Evolutionary conservation across 2,888 invertebrate genomes (phyloP).

Genomic region (Himalopsyche tibetana): DNA sequence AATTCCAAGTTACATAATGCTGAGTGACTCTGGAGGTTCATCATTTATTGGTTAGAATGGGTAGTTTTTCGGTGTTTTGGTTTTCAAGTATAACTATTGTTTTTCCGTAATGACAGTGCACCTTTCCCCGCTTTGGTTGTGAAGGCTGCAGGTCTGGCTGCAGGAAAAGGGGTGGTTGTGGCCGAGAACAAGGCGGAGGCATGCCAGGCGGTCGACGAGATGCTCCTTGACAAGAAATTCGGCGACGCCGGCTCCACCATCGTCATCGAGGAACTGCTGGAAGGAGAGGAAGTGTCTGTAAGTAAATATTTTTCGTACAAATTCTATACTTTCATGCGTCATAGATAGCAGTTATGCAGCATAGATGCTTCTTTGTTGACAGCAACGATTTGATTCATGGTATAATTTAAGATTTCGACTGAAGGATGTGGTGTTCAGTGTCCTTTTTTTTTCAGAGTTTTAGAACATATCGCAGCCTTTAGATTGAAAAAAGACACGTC

Average conservation of each 20-base stretch:
- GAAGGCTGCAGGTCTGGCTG: slow-evolving; percentile 97
- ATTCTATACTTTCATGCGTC: no score
- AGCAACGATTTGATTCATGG: no score
- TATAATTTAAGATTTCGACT: no score
- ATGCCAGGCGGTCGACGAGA: slow-evolving; percentile 88
- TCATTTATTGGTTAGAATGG: slow-evolving; percentile 52
- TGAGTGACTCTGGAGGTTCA: no score
- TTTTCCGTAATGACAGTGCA: slow-evolving; percentile 76
- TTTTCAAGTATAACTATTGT: slow-evolving; percentile 53
- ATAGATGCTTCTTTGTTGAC: no score
- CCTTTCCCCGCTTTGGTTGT: slow-evolving; percentile 90
- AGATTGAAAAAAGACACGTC: no score
- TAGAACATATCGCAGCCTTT: no score
- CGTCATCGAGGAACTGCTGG: slow-evolving; percentile 92
- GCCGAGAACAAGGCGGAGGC: slow-evolving; percentile 88
- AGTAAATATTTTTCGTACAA: slow-evolving; percentile 68
- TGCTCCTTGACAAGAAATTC: slow-evolving; percentile 86
- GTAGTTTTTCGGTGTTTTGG: slow-evolving; percentile 66
- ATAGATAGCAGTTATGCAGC: no score
- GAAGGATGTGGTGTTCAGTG: no score
- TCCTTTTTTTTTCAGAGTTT: no score
- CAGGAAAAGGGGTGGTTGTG: slow-evolving; percentile 98
- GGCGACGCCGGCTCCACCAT: slow-evolving; percentile 90
- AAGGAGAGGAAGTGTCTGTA: slow-evolving; percentile 96
- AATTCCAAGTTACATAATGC: no score